Conservation (phyloP, 2,797 vertebrate species). For the Buphagus erythrorhynchus region DNA sequence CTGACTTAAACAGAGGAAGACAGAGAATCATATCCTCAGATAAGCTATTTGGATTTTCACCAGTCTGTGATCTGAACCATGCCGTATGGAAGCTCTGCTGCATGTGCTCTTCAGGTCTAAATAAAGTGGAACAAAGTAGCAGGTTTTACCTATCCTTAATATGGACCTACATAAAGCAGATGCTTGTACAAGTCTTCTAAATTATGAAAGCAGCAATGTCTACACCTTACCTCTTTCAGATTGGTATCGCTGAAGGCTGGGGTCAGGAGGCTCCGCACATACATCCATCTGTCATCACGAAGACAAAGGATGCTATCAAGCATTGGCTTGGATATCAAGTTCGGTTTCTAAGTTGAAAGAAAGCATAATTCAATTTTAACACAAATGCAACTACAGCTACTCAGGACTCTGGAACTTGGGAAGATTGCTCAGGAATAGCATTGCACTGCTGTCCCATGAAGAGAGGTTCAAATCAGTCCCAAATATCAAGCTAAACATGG, state of each 20-base stretch:
- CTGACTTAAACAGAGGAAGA: neutral
- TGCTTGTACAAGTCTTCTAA: neutral
- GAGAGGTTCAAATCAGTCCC: neutral
- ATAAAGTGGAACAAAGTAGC: neutral
- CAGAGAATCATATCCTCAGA: neutral
- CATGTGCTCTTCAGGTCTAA: neutral
- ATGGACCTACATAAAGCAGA: neutral
- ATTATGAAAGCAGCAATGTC: neutral
- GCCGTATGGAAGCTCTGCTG: rapidly evolving
- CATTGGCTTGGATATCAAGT: conserved; percentile 83
- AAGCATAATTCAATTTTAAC: neutral
- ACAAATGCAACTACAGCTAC: neutral
- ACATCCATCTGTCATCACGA: conserved; percentile 85
- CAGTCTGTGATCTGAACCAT: neutral
- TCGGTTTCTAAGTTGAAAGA: conserved; percentile 73
- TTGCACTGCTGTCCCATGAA: neutral
- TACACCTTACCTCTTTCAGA: conserved; percentile 86
- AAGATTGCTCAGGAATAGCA: neutral
- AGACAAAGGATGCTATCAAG: conserved; percentile 88
- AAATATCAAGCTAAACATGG: neutral
- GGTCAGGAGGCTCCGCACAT: conserved; percentile 82
- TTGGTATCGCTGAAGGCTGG: conserved; percentile 83
- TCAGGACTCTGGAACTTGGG: neutral
- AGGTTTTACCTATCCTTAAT: neutral
- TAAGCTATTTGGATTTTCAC: neutral